Evolutionary conservation across 2,113 vertebrate species (phyloP).

Genomic region (Balaeniceps rex): DNA sequence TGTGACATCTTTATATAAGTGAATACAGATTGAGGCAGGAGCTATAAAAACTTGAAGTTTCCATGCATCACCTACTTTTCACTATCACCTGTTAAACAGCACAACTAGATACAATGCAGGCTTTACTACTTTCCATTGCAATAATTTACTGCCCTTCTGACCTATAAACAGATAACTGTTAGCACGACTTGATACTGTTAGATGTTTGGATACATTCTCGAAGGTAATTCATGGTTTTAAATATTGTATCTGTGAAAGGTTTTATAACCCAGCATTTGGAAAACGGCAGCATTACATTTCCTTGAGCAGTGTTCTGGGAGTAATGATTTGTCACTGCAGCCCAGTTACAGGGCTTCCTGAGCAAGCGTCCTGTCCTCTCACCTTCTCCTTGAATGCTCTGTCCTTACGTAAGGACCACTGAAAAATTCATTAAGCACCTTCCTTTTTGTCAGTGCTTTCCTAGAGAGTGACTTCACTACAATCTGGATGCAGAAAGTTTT

Average conservation of each 20-base stretch:
- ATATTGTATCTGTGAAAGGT: constrained; percentile 53
- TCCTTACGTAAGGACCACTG: background rate
- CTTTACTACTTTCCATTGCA: constrained; percentile 51
- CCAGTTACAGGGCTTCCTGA: background rate
- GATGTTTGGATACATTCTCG: constrained; percentile 30
- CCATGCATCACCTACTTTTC: constrained; percentile 47
- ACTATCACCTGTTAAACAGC: constrained; percentile 48
- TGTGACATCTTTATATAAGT: constrained; percentile 67
- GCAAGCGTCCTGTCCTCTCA: background rate
- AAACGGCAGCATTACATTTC: constrained; percentile 46
- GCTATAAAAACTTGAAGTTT: constrained; percentile 59
- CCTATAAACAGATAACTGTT: constrained; percentile 60
- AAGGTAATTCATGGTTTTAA: constrained; percentile 54
- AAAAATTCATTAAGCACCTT: background rate
- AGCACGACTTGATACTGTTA: constrained; percentile 38
- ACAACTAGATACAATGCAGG: constrained; percentile 36
- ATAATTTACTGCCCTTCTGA: constrained; percentile 67
- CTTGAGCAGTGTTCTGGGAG: constrained; percentile 41
- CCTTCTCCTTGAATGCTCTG: background rate
- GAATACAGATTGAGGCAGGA: constrained; percentile 46
- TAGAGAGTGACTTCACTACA: background rate
- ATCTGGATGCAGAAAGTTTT: background rate
- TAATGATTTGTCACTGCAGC: constrained; percentile 36
- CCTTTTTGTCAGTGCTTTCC: background rate
- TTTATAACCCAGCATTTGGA: constrained; percentile 63